A percentile compares a stretch with the other conserved stretches of the same genome.
phyloP scores from a whole-genome alignment of 2,888 invertebrate genomes.

The Clostera curtula region DNA sequence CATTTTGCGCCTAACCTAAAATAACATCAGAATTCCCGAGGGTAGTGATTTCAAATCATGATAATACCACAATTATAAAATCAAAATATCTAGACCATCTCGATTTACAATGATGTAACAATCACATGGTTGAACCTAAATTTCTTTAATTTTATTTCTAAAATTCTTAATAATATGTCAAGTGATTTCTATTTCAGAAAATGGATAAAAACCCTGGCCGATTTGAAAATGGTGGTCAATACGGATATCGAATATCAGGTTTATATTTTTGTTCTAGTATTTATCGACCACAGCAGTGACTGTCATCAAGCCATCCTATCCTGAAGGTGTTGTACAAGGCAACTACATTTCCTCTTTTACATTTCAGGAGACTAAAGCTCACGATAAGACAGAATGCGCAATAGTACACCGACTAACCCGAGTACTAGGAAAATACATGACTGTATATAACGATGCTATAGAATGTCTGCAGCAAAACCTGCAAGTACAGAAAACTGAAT shows the following conservation, averaged over 20 bases:
- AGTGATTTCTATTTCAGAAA: slow-evolving; percentile 46
- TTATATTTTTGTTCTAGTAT: not conserved
- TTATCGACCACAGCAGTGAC: no score
- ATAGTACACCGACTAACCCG: slow-evolving; percentile 35
- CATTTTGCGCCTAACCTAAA: no score
- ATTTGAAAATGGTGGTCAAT: slow-evolving; percentile 27
- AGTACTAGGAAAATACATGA: slow-evolving; percentile 39
- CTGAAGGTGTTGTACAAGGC: not conserved
- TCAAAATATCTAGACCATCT: no score
- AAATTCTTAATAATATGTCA: slow-evolving; percentile 44
- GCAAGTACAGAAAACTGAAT: slow-evolving; percentile 48
- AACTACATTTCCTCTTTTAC: not conserved
- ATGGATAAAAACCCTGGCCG: slow-evolving; percentile 36
- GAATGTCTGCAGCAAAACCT: slow-evolving; percentile 43
- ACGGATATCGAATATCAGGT: slow-evolving; percentile 49
- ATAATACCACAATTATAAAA: no score
- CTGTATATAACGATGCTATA: slow-evolving; percentile 36
- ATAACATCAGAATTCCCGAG: no score
- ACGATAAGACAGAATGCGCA: slow-evolving; percentile 38
- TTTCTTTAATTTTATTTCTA: slow-evolving; percentile 26
- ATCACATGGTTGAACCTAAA: no score
- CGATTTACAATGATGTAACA: no score
- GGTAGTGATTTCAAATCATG: no score
- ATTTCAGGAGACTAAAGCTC: slow-evolving; percentile 31
- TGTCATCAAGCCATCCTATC: no score